phyloP scores from a whole-genome alignment of 2,797 vertebrate species.

The Carcharodon carcharias region DNA sequence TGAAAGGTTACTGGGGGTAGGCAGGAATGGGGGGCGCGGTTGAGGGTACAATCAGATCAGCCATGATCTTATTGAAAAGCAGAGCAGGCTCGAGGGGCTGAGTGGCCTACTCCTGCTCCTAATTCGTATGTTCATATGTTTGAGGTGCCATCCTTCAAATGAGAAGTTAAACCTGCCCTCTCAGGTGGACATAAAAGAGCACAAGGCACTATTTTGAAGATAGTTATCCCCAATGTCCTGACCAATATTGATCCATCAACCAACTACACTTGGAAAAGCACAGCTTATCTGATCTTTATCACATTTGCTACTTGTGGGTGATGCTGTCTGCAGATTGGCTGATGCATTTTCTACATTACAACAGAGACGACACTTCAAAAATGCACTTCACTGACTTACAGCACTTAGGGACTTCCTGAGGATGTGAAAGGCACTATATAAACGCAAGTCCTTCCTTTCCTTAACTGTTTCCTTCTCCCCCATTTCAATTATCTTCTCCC shows the following conservation, averaged over 20 bases:
- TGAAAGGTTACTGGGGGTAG: no score
- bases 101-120: no score
- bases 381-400: not conserved
- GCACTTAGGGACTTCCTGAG: not conserved
- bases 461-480: not conserved
- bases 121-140: no score
- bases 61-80: no score
- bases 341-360: not conserved
- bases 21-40: no score
- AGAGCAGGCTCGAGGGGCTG: no score
- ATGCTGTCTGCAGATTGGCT: not conserved
- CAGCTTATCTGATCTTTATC: not conserved
- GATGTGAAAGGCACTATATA: not conserved
- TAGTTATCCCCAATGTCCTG: not conserved
- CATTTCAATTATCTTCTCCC: not conserved
- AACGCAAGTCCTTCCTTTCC: not conserved
- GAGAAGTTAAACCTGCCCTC: no score
- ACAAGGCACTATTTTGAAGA: not conserved
- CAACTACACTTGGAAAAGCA: not conserved
- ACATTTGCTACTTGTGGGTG: not conserved
- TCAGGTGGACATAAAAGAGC: no score
- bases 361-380: not conserved
- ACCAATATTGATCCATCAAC: not conserved
- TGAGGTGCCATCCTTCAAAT: no score
- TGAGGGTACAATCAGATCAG: no score